phyloP scores from a whole-genome alignment of 2,888 invertebrate genomes.

The Nebria brevicollis region DNA sequence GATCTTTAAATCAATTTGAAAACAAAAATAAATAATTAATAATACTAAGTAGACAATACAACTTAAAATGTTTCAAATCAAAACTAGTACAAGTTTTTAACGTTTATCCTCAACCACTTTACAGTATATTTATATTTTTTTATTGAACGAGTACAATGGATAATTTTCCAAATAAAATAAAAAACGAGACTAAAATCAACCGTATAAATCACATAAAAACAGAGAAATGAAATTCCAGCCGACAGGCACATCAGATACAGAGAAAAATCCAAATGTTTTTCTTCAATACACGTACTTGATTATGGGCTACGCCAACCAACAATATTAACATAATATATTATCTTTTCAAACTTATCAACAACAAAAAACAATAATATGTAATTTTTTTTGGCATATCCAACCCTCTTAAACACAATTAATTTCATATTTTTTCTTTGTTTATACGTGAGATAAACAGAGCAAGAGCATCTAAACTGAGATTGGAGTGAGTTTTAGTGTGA shows the following conservation, averaged over 20 bases:
- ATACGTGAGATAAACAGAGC: no score
- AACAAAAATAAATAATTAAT: background rate
- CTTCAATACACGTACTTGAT: background rate
- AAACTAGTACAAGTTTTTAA: background rate
- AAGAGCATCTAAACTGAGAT: no score
- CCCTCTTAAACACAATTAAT: no score
- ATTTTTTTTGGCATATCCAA: no score
- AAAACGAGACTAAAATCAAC: background rate
- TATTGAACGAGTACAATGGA: background rate
- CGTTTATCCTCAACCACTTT: background rate
- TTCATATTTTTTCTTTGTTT: no score
- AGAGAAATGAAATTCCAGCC: background rate
- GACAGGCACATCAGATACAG: background rate
- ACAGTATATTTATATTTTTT: background rate
- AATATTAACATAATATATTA: background rate
- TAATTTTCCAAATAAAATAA: background rate
- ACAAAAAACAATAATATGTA: no score
- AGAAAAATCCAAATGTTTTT: background rate
- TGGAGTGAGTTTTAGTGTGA: no score
- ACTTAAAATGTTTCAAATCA: background rate
- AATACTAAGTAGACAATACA: background rate
- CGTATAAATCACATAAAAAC: slow-evolving; percentile 1
- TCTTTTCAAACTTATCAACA: background rate
- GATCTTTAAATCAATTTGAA: background rate
- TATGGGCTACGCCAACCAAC: background rate